Base-by-base conservation (phyloP, 2,888 invertebrate species). In the Neoascia interrupta region DNA sequence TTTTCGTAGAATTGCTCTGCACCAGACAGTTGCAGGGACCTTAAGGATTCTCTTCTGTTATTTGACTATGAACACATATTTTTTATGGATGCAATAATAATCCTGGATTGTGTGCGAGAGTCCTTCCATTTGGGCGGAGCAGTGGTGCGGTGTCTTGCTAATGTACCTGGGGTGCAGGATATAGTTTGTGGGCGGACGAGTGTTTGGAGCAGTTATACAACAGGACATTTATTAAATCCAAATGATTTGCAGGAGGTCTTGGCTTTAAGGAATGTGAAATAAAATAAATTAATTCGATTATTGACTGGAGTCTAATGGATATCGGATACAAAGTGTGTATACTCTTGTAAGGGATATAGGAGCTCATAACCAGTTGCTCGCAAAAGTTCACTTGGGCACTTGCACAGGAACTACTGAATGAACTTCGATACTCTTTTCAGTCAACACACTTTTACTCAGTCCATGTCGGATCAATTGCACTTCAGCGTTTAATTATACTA, bases 31-130 rank as follows among this genome's bases (percentile, higher is more conserved):
- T 45, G 51, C 37, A 64, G 39, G 64, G 72, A 72, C 66, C 54
- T 63, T 64, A 47, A 72, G 76, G 66, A 76, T 72, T 66, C 70
- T 18, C 28, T 23, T 61, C 43, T 36, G 60, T 31, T 63, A 56
- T 63, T 68, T 15, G 51, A 47, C 63, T 64, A 45, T 68, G 70
- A 70, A 63, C 61, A 66, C 23, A 61, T 56, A 61, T 68, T 73
- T 79, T 73, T 79, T 73, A 73, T 61, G 61, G 39, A 37, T 21
- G 79, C 66, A 79, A 79, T 79, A 79, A 79, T 79, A 73, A 68
- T 73, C 73, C 51, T 51, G 61, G 56, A 79, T 79, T 61, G 73
- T 73, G 79, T 79, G 79, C 54, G 49, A 73, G 61, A n/a, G n/a
- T n/a, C n/a, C n/a, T n/a, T n/a, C n/a, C 49, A 69, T 49, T 69